A percentile compares a stretch with the other conserved stretches of the same genome.
Evolutionary conservation across 2,113 vertebrate species (phyloP).

Genomic region (Stegostoma tigrinum): DNA sequence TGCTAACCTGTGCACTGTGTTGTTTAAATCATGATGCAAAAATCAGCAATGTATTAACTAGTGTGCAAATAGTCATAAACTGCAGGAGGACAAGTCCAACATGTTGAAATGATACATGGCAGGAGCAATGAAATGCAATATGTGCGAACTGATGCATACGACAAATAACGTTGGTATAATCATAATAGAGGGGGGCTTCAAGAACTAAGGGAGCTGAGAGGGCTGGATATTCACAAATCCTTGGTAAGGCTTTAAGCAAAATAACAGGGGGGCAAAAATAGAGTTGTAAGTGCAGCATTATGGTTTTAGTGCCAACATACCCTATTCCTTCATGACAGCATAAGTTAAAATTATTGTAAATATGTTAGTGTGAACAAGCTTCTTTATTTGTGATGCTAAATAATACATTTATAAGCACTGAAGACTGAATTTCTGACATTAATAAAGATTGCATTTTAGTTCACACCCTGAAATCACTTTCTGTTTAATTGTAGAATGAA

Average conservation of each 20-base stretch:
- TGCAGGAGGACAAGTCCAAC: too few species aligned
- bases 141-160: too few species aligned
- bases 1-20: too few species aligned
- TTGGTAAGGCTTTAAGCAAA: background rate
- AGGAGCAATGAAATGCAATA: too few species aligned
- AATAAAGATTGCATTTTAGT: background rate
- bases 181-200: too few species aligned
- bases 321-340: background rate
- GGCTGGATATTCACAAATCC: too few species aligned
- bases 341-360: background rate
- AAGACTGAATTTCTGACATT: background rate
- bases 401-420: background rate
- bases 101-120: too few species aligned
- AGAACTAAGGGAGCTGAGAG: too few species aligned
- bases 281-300: background rate
- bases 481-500: background rate
- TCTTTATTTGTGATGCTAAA: background rate
- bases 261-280: background rate
- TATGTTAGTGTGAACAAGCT: background rate
- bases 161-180: too few species aligned
- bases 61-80: too few species aligned
- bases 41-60: too few species aligned
- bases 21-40: too few species aligned
- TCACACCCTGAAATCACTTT: conserved; percentile 3
- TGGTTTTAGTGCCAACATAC: background rate